Conservation (phyloP, 2,113 vertebrate species). For the Macrotis lagotis region DNA sequence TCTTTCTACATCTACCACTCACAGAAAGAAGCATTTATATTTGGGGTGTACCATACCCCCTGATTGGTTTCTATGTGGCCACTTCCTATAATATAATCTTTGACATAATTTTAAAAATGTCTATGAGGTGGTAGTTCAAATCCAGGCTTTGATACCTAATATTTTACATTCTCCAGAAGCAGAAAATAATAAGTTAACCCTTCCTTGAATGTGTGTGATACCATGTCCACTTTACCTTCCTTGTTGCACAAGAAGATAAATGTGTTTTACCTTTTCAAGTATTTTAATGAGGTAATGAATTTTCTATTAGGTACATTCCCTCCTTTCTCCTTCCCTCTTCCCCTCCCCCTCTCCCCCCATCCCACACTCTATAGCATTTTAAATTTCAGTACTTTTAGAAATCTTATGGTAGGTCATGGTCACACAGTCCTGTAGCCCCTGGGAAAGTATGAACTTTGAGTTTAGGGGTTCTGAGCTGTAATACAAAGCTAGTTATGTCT, state of each 20-base stretch:
- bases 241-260: not conserved
- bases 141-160: constrained; percentile 1
- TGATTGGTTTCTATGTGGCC: not conserved
- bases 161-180: constrained; percentile 36
- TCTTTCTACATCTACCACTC: not conserved
- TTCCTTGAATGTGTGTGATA: not conserved
- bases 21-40: not conserved
- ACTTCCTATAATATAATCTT: not conserved
- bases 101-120: no score
- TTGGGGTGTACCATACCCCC: not conserved
- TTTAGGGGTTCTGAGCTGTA: not conserved
- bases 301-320: not conserved
- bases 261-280: not conserved
- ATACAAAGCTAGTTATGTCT: not conserved
- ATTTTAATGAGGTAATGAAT: not conserved
- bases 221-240: not conserved
- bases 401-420: not conserved
- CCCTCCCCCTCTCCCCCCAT: not conserved
- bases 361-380: not conserved
- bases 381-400: not conserved
- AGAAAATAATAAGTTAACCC: not conserved
- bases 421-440: not conserved
- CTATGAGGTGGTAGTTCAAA: constrained; percentile 35
- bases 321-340: not conserved
- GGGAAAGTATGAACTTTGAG: not conserved